Conservation (phyloP, 2,797 vertebrate species). For the Dryobates pubescens region DNA sequence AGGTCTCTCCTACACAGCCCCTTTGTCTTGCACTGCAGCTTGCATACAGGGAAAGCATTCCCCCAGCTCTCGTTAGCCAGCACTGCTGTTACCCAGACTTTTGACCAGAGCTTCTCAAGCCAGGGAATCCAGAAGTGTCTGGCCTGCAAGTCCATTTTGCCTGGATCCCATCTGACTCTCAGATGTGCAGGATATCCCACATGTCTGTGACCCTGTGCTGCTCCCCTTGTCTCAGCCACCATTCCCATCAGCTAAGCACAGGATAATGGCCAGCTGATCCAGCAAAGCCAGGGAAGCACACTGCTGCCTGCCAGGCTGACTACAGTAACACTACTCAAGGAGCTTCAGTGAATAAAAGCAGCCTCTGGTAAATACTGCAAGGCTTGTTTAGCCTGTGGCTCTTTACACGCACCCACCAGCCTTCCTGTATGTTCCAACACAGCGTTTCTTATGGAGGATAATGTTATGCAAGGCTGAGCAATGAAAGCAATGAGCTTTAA, state of each 20-base stretch:
- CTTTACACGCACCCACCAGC: conserved; percentile 60
- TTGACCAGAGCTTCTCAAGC: not conserved
- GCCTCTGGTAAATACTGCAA: conserved; percentile 50
- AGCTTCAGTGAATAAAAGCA: not conserved
- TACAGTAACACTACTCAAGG: not conserved
- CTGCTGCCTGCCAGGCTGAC: not conserved
- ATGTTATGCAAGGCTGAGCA: conserved; percentile 53
- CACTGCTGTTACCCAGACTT: not conserved
- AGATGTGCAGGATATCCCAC: not conserved
- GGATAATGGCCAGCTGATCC: not conserved
- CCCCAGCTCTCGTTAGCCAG: not conserved
- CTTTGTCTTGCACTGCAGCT: not conserved
- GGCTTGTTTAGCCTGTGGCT: conserved; percentile 69
- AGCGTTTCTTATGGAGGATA: not conserved
- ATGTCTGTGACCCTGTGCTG: rapidly evolving
- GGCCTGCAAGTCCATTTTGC: not conserved
- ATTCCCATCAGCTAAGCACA: not conserved
- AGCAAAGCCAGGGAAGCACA: rapidly evolving
- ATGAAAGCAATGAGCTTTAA: conserved; percentile 51
- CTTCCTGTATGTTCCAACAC: conserved; percentile 38
- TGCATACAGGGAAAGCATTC: not conserved
- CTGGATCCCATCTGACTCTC: not conserved
- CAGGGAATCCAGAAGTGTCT: not conserved
- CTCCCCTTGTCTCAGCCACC: not conserved
- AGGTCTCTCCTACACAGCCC: not conserved